phyloP scores from a whole-genome alignment of 1,140 invertebrate species.

The Orussus abietinus region DNA sequence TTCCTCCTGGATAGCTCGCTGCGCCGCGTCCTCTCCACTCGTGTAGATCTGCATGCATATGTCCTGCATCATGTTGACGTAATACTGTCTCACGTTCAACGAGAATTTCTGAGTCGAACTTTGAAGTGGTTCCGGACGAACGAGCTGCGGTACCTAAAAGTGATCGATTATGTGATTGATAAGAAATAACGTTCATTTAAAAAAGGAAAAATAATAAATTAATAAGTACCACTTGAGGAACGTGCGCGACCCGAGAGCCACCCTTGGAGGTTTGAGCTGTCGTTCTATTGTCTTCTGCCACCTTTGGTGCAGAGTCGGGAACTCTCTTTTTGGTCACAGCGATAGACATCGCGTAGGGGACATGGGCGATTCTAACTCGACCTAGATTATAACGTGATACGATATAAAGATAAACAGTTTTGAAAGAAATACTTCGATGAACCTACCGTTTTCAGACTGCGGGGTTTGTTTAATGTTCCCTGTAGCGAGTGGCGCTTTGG shows the following conservation, averaged over 20 bases:
- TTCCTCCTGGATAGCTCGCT: conserved; percentile 70
- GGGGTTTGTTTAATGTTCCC: too few relatives aligned
- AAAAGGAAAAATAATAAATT: conserved; percentile 6
- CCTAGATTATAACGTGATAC: too few relatives aligned
- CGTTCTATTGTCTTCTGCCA: conserved; percentile 51
- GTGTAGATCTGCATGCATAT: conserved; percentile 78
- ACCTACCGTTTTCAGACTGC: conserved; percentile 42
- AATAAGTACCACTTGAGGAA: conserved; percentile 53
- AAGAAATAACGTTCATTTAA: background rate
- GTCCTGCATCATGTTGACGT: conserved; percentile 82
- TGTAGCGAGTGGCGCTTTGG: too few relatives aligned
- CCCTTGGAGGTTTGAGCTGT: conserved; percentile 67
- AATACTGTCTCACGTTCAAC: conserved; percentile 76
- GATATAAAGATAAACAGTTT: conserved; percentile 4
- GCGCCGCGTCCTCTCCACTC: conserved; percentile 62
- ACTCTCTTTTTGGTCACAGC: conserved; percentile 59
- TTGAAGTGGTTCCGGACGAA: conserved; percentile 60
- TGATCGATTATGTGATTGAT: background rate
- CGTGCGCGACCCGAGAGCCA: conserved; percentile 65
- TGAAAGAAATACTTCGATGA: background rate
- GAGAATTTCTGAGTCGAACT: conserved; percentile 76
- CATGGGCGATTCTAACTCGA: conserved; percentile 59
- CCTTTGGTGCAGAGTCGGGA: conserved; percentile 43
- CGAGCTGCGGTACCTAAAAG: conserved; percentile 51
- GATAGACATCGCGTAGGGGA: conserved; percentile 58